Evolutionary conservation across 2,113 vertebrate genomes (phyloP).

Genomic region (Oreochromis niloticus): DNA sequence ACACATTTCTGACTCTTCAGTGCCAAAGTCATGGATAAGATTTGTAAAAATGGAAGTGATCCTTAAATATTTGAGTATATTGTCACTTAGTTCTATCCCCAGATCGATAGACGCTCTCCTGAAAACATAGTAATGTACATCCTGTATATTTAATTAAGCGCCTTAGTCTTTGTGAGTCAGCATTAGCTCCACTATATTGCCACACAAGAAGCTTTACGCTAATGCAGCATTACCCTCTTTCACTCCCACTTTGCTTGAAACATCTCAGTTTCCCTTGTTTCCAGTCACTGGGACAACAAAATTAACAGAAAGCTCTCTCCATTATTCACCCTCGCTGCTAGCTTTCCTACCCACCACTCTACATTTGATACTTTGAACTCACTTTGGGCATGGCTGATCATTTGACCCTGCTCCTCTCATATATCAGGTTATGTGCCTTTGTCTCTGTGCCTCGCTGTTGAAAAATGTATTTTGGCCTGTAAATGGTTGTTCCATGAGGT

Average conservation of each 20-base stretch:
- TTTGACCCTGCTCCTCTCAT: not conserved
- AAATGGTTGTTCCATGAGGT: not conserved
- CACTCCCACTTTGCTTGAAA: not conserved
- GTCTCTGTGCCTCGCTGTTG: not conserved
- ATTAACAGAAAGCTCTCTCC: not conserved
- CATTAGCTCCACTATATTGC: not conserved
- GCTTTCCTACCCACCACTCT: not conserved
- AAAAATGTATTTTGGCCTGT: not conserved
- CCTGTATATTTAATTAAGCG: conserved; percentile 14
- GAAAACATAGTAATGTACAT: conserved; percentile 37
- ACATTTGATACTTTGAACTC: not conserved
- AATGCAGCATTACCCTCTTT: conserved; percentile 48
- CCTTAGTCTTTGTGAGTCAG: not conserved
- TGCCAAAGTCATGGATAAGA: not conserved
- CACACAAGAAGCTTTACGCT: conserved; percentile 25
- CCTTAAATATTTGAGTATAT: not conserved
- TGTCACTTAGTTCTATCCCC: not conserved
- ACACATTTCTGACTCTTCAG: not conserved
- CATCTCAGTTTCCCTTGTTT: conserved; percentile 7
- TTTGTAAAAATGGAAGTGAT: not conserved
- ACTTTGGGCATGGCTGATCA: not conserved
- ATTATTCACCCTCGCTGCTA: not conserved
- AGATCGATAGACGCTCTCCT: not conserved
- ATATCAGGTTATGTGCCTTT: not conserved
- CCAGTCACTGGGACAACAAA: not conserved